These are phyloP conservation scores for Physella acuta DNA, from an alignment of 1,140 invertebrate genomes.

Conservation along the genomic window DNA sequence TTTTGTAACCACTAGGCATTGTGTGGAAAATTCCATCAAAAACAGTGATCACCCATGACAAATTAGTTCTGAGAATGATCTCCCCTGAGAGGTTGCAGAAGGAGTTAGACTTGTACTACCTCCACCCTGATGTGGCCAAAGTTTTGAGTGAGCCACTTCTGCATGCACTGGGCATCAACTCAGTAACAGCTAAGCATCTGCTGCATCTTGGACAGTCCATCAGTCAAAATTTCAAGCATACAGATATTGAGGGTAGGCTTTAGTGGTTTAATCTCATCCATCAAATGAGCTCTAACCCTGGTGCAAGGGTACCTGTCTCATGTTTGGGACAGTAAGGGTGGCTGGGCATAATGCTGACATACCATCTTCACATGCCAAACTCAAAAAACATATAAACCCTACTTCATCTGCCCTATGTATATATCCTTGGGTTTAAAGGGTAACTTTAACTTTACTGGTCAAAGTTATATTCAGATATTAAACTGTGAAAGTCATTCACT, in stretches of 20 bases:
- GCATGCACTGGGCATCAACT: constrained; percentile 48
- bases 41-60: constrained; percentile 45
- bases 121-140: constrained; percentile 44
- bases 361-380: too few species aligned
- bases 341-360: too few species aligned
- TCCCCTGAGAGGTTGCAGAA: constrained; percentile 45
- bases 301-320: too few species aligned
- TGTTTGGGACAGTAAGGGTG: too few species aligned
- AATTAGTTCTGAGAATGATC: constrained; percentile 45
- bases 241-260: not conserved
- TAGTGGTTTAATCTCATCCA: constrained; percentile 14
- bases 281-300: too few species aligned
- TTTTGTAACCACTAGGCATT: too few species aligned
- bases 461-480: too few species aligned
- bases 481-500: too few species aligned
- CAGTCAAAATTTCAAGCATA: constrained; percentile 16
- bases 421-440: too few species aligned
- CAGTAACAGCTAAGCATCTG: constrained; percentile 47
- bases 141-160: constrained; percentile 41
- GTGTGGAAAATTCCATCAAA: constrained; percentile 55
- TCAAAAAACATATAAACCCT: too few species aligned
- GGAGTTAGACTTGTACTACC: constrained; percentile 48
- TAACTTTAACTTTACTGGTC: too few species aligned
- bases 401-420: too few species aligned
- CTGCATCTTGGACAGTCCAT: constrained; percentile 44